Evolutionary conservation across 2,797 vertebrate genomes (phyloP).

Genomic region (Tragelaphus oryx): DNA sequence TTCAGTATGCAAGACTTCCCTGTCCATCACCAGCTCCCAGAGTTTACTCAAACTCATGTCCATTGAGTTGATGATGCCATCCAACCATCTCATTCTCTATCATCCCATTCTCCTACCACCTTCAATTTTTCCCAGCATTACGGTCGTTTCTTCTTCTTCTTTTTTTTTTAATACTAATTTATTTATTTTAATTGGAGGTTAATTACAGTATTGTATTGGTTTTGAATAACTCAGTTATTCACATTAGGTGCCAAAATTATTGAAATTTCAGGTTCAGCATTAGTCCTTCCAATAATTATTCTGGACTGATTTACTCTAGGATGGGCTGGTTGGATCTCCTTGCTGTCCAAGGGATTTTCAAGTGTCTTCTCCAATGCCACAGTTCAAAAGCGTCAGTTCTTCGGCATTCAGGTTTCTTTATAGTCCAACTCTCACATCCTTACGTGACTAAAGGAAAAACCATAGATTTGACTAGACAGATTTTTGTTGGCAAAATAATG

Average conservation of each 20-base stretch:
- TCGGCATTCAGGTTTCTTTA: background rate
- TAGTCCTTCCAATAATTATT: background rate
- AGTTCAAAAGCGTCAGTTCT: background rate
- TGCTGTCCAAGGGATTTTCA: background rate
- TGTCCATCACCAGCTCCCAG: background rate
- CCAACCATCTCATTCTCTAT: background rate
- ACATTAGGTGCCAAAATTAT: background rate
- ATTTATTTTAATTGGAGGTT: too few species aligned
- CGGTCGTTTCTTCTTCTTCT: background rate
- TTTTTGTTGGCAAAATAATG: background rate
- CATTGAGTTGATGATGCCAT: background rate
- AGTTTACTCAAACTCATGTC: background rate
- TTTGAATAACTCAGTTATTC: background rate
- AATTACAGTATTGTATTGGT: too few species aligned
- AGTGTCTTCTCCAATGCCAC: background rate
- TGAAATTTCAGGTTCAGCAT: background rate
- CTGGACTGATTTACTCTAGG: background rate
- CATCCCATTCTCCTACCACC: background rate
- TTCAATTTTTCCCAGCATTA: background rate
- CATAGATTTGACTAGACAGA: background rate
- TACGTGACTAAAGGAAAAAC: background rate
- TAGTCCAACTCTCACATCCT: background rate
- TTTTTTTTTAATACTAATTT: too few species aligned
- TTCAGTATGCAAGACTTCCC: background rate
- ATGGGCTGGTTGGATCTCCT: background rate